Base-by-base conservation (phyloP, 1,140 invertebrate genomes). In the Drosophila triauraria region DNA sequence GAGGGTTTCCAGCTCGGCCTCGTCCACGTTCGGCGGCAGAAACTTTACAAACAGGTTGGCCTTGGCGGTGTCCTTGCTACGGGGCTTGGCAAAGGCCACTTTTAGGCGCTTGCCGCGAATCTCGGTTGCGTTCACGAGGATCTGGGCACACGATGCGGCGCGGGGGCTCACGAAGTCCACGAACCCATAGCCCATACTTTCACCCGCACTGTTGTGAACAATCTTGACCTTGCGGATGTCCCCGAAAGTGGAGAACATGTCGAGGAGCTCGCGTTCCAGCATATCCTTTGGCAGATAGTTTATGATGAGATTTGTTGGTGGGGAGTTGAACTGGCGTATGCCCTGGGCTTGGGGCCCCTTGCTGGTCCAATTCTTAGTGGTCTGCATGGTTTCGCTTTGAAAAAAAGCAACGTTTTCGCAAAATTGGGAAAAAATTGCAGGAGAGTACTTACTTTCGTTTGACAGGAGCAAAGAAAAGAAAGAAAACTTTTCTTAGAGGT, bases 241-340 rank as follows among this genome's bases (percentile, higher is more conserved):
- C 2, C 51, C 51, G 23, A 54, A 54, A 9, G 32, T 23, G 7
- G 20, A 23, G 13, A 54, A 54, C 4, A 54, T 5, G 6, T 23
- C 7, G 6, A 2, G 0, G 7, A 54, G 20, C 32, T 54, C 51
- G 17, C 38, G 4, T 0, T 54, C 32, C 8, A 1, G 0, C 23
- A 2, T 15, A 54, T 54, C 32, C 0, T 0, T 5, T 3, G 51
- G 51, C 23, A 54, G 51, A 4, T 23, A 54, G 13, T 54, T 54
- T 7, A 54, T 38, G 13, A 54, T 54, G 4, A 54, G 51, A 13
- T 54, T 54, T 4, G 51, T 53, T 3, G 6, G 51, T 1, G 2
- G 10, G 0, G n/a, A 1, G 5, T 32, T 20, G 10, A 0, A 1
- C 2, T 0, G 5, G 30, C 4, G 10, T 3, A 4, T 4, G 17